phyloP scores from a whole-genome alignment of 2,888 invertebrate genomes.

The Nomada fabriciana region DNA sequence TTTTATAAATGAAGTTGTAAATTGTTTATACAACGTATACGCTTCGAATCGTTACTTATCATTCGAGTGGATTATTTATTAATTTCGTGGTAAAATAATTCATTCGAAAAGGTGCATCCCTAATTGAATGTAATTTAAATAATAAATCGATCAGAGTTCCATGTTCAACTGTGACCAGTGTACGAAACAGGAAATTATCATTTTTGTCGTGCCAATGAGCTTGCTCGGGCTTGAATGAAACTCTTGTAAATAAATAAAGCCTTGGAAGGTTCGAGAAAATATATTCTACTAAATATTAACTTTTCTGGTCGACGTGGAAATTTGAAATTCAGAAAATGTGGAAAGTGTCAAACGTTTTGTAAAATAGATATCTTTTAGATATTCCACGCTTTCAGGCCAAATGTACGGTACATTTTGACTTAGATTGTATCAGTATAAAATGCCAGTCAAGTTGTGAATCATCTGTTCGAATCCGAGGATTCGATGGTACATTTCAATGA shows the following conservation, averaged over 20 bases:
- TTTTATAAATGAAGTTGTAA: too few species aligned
- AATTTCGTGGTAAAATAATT: too few species aligned
- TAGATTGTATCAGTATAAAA: neutral
- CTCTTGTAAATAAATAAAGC: constrained; percentile 5
- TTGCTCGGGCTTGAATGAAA: constrained; percentile 37
- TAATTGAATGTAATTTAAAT: neutral
- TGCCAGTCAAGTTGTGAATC: neutral
- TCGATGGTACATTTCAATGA: neutral
- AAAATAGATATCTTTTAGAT: neutral
- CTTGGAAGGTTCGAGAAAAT: too few species aligned
- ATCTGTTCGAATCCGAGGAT: neutral
- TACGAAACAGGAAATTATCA: constrained; percentile 27
- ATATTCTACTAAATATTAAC: too few species aligned
- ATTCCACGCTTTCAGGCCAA: neutral
- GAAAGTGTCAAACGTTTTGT: neutral
- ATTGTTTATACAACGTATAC: too few species aligned
- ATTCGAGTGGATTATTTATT: too few species aligned
- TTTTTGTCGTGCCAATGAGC: constrained; percentile 44
- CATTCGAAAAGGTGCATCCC: neutral
- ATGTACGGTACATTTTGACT: neutral
- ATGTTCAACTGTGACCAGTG: constrained; percentile 4
- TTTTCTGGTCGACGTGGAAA: too few species aligned
- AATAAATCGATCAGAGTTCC: neutral
- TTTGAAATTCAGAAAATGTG: neutral
- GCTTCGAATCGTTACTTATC: too few species aligned